phyloP scores from a whole-genome alignment of 2,113 vertebrate species.

The Strigops habroptila region DNA sequence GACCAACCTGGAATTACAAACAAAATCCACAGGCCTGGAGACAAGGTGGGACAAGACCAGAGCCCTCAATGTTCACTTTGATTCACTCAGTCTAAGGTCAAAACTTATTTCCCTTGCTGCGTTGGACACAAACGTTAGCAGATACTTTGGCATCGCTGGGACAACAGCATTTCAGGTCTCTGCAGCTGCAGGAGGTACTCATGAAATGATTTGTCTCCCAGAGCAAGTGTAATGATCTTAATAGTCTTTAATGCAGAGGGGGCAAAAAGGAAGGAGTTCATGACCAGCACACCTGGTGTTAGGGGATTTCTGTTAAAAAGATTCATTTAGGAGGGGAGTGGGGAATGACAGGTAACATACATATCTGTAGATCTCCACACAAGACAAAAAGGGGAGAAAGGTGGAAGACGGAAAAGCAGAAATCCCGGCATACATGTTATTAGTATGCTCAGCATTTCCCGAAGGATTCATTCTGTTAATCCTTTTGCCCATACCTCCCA shows the following conservation, averaged over 20 bases:
- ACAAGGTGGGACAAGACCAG: neutral
- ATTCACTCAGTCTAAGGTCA: neutral
- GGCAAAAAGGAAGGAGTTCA: neutral
- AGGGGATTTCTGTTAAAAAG: neutral
- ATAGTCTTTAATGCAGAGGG: neutral
- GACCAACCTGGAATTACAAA: conserved; percentile 22
- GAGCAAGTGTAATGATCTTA: neutral
- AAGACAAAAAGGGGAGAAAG: neutral
- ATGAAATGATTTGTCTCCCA: neutral
- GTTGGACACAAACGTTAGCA: neutral
- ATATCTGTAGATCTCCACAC: neutral
- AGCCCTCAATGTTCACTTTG: neutral
- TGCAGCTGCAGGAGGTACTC: neutral
- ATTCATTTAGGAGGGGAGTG: neutral
- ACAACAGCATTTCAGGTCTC: neutral
- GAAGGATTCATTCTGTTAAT: neutral
- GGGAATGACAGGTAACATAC: neutral
- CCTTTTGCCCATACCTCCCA: neutral
- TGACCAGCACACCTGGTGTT: neutral
- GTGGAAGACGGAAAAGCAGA: neutral
- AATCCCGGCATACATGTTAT: neutral
- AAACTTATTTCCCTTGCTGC: neutral
- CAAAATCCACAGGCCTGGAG: conserved; percentile 2
- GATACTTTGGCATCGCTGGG: neutral
- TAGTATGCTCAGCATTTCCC: neutral